Base-by-base conservation (phyloP, 2,113 vertebrate genomes). In the Platanista minor region DNA sequence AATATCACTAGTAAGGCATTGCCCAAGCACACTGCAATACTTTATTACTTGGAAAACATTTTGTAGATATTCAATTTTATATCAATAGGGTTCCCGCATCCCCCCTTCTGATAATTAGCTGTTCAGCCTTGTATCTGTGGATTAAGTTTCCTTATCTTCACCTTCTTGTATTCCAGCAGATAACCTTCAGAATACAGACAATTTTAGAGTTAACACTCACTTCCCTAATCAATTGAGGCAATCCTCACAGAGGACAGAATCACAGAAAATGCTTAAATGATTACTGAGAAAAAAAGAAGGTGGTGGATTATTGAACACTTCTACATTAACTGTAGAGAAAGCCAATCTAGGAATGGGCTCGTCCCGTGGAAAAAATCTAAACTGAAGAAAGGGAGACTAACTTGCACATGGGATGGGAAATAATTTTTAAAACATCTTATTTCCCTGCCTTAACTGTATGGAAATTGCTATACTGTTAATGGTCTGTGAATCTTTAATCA, bases 401-500 rank as follows among this genome's bases (percentile, higher is more conserved):
- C 13, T 57, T 80, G 95, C 59, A 90, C 61, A 31, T 69, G 20
- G 43, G 78, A 83, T 46, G 66, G 39, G 64, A 95, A 93, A 91
- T 85, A 43, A 78, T 64, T 90, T 97, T 94, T 87, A 82, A 96
- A 82, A 59, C n/a, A 75, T 87, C 36, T 84, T 80, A 88, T 96
- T 94, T 33, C 25, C 82, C 29, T 90, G 31, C 75, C 61, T 97
- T 97, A 67, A 81, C 83, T 96, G 80, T 61, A 97, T 71, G 64
- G 54, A 94, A 97, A 92, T 77, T 88, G 52, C 43, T 91, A 62
- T 85, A 90, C n/a, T 83, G 71, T 97, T 96, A 97, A 96, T 93
- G 91, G 91, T 88, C 93, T 96, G 91, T 97, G 95, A 97, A 95
- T 97, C 90, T 97, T 95, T 97, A 98, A 97, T 97, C 96, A 97